Percentiles rank a stretch among this genome's conserved stretches.
phyloP scores from a whole-genome alignment of 2,113 vertebrate species.

The Albula goreensis region DNA sequence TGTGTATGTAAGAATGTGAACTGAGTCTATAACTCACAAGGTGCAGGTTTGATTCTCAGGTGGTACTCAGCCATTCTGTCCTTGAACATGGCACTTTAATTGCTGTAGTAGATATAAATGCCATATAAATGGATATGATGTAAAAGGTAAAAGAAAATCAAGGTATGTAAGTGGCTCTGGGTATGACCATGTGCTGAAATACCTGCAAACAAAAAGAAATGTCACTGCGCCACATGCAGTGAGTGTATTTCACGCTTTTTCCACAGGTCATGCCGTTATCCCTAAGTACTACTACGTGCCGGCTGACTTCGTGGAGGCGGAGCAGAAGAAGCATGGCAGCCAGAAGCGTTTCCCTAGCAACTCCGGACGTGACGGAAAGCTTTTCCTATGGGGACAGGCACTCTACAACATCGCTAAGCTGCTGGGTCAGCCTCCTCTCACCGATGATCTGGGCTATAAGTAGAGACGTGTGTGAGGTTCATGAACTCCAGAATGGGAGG shows the following conservation, averaged over 20 bases:
- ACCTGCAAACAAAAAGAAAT: no score
- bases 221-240: not conserved
- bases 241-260: constrained; percentile 40
- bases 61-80: no score
- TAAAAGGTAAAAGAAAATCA: no score
- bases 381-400: constrained; percentile 95
- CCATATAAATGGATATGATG: no score
- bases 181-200: no score
- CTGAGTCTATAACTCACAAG: no score
- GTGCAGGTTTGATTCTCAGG: no score
- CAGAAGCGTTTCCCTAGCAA: constrained; percentile 95
- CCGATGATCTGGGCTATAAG: not conserved
- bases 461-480: not conserved
- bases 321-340: constrained; percentile 87
- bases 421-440: constrained; percentile 75
- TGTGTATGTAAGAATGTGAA: not conserved
- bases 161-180: no score
- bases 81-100: no score
- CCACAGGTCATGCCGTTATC: constrained; percentile 81
- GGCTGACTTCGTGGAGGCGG: constrained; percentile 88
- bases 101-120: no score
- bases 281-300: constrained; percentile 96
- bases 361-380: constrained; percentile 83
- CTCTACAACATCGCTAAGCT: constrained; percentile 89
- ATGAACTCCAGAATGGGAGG: not conserved